Evolutionary conservation across 1,140 invertebrate genomes (phyloP), one percentile per base, ranked within the genome.

Genomic region (Physella acuta): DNA sequence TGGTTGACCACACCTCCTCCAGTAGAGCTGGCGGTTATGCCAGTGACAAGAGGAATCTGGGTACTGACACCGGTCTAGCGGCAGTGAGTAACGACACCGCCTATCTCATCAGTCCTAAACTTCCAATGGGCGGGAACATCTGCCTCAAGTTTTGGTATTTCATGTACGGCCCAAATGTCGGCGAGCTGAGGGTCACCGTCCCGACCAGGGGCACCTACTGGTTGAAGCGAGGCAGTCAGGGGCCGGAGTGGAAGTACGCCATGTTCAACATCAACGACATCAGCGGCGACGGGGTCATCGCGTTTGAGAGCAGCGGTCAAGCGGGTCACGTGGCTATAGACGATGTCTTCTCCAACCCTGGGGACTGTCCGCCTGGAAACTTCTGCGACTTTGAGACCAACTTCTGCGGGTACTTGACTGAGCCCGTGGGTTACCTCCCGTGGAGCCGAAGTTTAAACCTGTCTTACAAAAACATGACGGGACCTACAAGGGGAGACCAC

Each of bases 31-130:
- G n/a, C n/a, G n/a, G n/a, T n/a, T n/a, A n/a, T n/a, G n/a, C n/a
- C n/a, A n/a, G n/a, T n/a, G n/a, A n/a, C n/a, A n/a, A n/a, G n/a
- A n/a, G n/a, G n/a, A n/a, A n/a, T n/a, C n/a, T n/a, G n/a, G n/a
- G n/a, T n/a, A n/a, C n/a, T n/a, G n/a, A n/a, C n/a, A n/a, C n/a
- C n/a, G n/a, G n/a, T n/a, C n/a, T n/a, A n/a, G n/a, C n/a, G n/a
- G n/a, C n/a, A n/a, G n/a, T n/a, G n/a, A n/a, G n/a, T n/a, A 91
- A 92, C 77, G 90, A 92, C 68, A 90, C 87, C 0, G 91, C 92
- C 0, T 87, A 90, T n/a, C 86, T 93, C 0, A 82, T 88, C 2
- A 76, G 74, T 55, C 65, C 72, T 16, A 33, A 56, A 0, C 24
- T 79, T 26, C 78, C 78, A 44, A 64, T 64, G 44, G 16, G 65